These are phyloP conservation scores for Coilia nasus DNA, from an alignment of 2,797 vertebrate species.

Conservation along the genomic window DNA sequence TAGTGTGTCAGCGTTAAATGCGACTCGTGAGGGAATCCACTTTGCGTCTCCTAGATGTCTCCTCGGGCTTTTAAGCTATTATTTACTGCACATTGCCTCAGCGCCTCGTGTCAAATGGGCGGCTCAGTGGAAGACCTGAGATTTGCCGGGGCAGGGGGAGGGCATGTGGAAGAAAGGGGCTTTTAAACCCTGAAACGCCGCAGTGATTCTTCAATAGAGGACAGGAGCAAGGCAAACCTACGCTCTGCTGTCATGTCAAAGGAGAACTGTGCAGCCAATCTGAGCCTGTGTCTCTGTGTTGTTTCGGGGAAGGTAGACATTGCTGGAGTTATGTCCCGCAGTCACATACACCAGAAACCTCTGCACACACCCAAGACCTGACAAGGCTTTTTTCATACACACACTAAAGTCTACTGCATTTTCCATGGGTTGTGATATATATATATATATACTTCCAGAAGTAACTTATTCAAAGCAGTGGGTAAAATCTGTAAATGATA, in stretches of 20 bases:
- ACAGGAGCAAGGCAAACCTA: background rate
- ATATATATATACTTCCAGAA: too few species aligned
- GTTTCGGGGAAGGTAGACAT: background rate
- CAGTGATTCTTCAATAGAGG: background rate
- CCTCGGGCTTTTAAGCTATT: background rate
- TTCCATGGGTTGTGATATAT: too few species aligned
- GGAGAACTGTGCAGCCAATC: background rate
- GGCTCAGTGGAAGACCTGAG: background rate
- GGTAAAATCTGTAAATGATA: too few species aligned
- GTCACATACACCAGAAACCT: background rate
- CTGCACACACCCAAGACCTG: too few species aligned
- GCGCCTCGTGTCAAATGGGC: background rate
- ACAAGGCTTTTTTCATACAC: too few species aligned
- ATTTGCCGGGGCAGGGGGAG: background rate
- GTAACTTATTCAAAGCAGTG: too few species aligned
- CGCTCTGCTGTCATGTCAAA: background rate
- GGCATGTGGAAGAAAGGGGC: background rate
- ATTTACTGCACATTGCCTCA: background rate
- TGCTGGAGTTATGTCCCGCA: background rate
- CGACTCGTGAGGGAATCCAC: background rate
- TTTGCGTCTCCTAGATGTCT: background rate
- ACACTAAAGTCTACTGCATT: too few species aligned
- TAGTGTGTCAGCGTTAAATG: background rate
- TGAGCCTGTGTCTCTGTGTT: background rate
- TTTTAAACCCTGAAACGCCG: background rate